Percentiles rank a stretch among this genome's conserved stretches.
Evolutionary conservation across 2,113 vertebrate genomes (phyloP).

Genomic region (Ptychochromis oligacanthus): DNA sequence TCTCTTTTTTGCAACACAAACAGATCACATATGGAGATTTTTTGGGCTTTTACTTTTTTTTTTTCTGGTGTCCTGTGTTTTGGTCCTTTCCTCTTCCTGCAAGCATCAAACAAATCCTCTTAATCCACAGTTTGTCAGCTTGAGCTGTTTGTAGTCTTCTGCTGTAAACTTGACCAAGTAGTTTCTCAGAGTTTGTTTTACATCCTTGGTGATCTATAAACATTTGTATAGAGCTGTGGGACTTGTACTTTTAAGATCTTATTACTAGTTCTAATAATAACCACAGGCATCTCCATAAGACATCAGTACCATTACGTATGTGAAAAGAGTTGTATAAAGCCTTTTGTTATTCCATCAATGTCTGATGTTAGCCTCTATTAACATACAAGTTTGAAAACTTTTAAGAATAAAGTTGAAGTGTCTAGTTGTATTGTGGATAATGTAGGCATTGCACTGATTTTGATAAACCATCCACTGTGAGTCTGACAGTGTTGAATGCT

Average conservation of each 20-base stretch:
- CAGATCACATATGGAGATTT: neutral
- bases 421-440: too few species aligned
- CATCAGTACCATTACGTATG: neutral
- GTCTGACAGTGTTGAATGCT: neutral
- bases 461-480: neutral
- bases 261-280: conserved; percentile 6
- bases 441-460: neutral
- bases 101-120: neutral
- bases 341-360: neutral
- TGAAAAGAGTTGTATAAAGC: neutral
- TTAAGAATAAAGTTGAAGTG: too few species aligned
- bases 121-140: neutral
- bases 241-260: neutral
- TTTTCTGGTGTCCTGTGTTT: neutral
- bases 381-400: neutral
- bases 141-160: neutral
- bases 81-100: neutral
- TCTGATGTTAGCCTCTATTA: neutral
- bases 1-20: neutral
- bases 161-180: neutral
- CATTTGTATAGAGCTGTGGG: neutral
- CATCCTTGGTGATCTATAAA: neutral
- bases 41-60: neutral
- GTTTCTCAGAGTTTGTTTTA: conserved; percentile 2
- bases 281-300: neutral